Base-by-base conservation (phyloP, 2,797 vertebrate genomes). In the Octomys mimax region DNA sequence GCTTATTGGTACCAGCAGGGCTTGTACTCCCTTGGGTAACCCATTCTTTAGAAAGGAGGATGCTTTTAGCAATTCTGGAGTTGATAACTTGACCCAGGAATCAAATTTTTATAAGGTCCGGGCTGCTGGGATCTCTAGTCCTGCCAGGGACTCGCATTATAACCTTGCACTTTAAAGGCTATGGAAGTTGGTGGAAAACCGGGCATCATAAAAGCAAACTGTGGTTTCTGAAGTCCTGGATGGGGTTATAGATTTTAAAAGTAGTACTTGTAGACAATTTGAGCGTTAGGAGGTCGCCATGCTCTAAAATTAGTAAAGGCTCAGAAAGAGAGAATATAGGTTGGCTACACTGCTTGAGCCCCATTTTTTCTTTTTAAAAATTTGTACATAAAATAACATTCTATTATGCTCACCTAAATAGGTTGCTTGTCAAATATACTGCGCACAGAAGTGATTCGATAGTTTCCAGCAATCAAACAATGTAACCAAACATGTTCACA, bases 301-400 rank as follows among this genome's bases (percentile, higher is more conserved):
- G 13, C 78, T 96, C 96, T 96, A 96, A 97, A 97, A 96, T 92
- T 66, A 96, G 70, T 36, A 14, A 96, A 96, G 95, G 6, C 84
- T 95, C 79, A 95, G 92, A 90, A 97, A 96, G 71, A 16, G 6
- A 96, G 49, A 94, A 64, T 96, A 80, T 95, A 95, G 96, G 96
- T 96, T 97, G 96, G 66, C 90, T 92, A 26, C 73, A 92, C 71
- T 93, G 52, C 86, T 70, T 36, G 59, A 96, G 94, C 96, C 95
- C 92, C 36, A 96, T 71, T 97, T 97, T 87, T 87, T 70, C 62
- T 49, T 62, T 80, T 42, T 12, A 82, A 77, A 68, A 2, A 26
- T 42, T 96, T 96, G 89, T 49, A 92, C 54, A 89, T 85, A 81
- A 94, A 96, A 61, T 22, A 92, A 66, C 28, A 26, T 83, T 94